Evolutionary conservation across 2,888 invertebrate species (phyloP).

Genomic region (Kuschelorhynchus macadamiae): DNA sequence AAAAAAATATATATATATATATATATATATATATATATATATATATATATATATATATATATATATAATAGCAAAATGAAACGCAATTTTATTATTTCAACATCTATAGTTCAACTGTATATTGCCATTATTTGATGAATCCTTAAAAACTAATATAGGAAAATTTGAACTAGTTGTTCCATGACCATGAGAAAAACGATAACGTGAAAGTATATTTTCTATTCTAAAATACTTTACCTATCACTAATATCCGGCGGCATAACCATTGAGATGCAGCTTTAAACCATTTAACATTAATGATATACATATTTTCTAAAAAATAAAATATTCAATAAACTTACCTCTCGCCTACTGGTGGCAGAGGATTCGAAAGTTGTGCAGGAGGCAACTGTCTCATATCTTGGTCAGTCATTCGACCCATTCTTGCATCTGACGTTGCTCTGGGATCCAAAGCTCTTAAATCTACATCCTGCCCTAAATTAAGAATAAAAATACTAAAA

Average conservation of each 20-base stretch:
- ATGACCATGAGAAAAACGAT: background rate
- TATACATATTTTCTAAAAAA: slow-evolving; percentile 2
- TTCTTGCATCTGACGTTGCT: slow-evolving; percentile 69
- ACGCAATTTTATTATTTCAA: too few species aligned
- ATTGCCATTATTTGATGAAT: too few species aligned
- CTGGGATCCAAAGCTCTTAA: slow-evolving; percentile 70
- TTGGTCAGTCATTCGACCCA: slow-evolving; percentile 76
- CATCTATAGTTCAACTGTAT: too few species aligned
- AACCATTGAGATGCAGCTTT: slow-evolving; percentile 30
- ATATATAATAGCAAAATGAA: too few species aligned
- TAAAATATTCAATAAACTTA: slow-evolving; percentile 56
- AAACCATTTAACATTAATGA: slow-evolving; percentile 8
- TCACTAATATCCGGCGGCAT: slow-evolving; percentile 51
- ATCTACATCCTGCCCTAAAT: slow-evolving; percentile 76
- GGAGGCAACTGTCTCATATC: slow-evolving; percentile 79
- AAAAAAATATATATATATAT: too few species aligned
- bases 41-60: too few species aligned
- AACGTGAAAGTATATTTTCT: too few species aligned
- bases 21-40: too few species aligned
- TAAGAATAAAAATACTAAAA: too few species aligned
- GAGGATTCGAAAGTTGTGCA: slow-evolving; percentile 57
- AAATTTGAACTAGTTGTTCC: too few species aligned
- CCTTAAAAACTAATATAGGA: too few species aligned
- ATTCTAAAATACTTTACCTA: slow-evolving; percentile 49
- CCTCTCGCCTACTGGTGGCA: slow-evolving; percentile 65